Conservation (phyloP, 2,888 invertebrate genomes). For the Hydrotaea cyrtoneurina region DNA sequence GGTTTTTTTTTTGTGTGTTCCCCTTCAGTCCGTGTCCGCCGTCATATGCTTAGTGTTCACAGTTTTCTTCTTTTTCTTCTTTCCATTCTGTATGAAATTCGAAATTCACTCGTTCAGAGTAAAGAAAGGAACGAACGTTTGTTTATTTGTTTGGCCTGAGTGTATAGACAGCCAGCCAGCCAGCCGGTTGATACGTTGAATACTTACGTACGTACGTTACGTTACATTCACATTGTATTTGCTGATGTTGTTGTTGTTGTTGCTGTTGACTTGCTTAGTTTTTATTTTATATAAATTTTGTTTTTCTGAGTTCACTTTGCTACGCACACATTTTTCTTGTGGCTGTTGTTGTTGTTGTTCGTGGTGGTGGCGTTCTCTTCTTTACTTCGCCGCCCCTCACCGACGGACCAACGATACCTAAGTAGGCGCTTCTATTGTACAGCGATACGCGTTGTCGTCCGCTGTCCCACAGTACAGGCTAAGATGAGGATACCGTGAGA, state of each 20-base stretch:
- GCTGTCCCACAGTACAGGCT: slow-evolving; percentile 51
- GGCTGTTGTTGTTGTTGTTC: too few relatives aligned
- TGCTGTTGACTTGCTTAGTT: slow-evolving; percentile 53
- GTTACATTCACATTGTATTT: slow-evolving; percentile 52
- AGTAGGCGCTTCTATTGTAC: slow-evolving; percentile 42
- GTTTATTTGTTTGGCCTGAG: slow-evolving; percentile 54
- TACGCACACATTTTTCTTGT: background rate
- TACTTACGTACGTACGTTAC: background rate
- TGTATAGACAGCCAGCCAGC: slow-evolving; percentile 21
- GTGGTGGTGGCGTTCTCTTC: too few relatives aligned
- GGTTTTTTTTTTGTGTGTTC: too few relatives aligned
- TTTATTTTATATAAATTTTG: slow-evolving; percentile 38
- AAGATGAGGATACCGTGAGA: slow-evolving; percentile 28
- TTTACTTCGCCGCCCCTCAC: background rate
- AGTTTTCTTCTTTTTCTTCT: slow-evolving; percentile 3
- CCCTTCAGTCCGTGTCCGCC: too few relatives aligned
- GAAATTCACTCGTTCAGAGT: slow-evolving; percentile 41
- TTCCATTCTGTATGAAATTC: slow-evolving; percentile 11
- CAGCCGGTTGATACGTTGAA: slow-evolving; percentile 14
- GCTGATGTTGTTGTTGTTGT: slow-evolving; percentile 13
- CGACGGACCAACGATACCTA: slow-evolving; percentile 31
- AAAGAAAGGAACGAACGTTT: background rate
- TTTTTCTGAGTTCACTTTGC: slow-evolving; percentile 10
- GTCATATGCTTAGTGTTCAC: background rate
- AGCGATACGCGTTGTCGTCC: background rate